Percentiles rank a stretch among this genome's conserved stretches.
phyloP scores from a whole-genome alignment of 2,113 vertebrate species.

The Perca schrenkii region DNA sequence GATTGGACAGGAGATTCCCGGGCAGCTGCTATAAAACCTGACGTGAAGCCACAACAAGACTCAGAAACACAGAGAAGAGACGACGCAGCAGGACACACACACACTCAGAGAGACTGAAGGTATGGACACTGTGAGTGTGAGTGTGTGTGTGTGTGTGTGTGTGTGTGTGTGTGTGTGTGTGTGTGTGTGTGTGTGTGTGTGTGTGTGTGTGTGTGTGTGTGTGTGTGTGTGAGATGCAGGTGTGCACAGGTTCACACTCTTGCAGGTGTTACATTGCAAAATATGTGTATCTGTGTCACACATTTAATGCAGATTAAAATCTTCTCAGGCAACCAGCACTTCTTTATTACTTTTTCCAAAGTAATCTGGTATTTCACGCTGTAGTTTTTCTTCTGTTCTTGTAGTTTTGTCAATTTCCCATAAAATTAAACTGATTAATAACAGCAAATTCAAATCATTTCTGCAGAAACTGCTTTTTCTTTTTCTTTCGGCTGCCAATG shows the following conservation, averaged over 20 bases:
- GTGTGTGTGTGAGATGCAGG: conserved; percentile 19
- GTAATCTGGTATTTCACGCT: not conserved
- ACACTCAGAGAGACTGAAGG: conserved; percentile 41
- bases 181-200: conserved; percentile 12
- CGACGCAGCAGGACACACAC: conserved; percentile 21
- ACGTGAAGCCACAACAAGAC: conserved; percentile 48
- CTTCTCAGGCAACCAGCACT: not conserved
- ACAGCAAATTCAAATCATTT: not conserved
- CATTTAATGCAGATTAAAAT: too few relatives aligned
- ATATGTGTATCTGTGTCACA: too few relatives aligned
- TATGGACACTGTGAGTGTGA: not conserved
- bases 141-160: too few relatives aligned
- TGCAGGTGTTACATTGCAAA: conserved; percentile 4
- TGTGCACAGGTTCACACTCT: conserved; percentile 23
- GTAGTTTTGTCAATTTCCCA: too few relatives aligned
- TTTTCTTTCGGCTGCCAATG: too few relatives aligned
- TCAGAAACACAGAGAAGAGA: conserved; percentile 45
- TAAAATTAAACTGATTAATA: not conserved
- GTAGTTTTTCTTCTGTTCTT: not conserved
- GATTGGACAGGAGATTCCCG: conserved; percentile 60
- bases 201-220: conserved; percentile 15
- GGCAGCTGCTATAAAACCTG: conserved; percentile 73
- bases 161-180: not conserved
- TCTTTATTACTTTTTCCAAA: not conserved
- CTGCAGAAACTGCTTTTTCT: not conserved